Evolutionary conservation across 1,140 invertebrate species (phyloP).

Genomic region (Cotesia glomerata): DNA sequence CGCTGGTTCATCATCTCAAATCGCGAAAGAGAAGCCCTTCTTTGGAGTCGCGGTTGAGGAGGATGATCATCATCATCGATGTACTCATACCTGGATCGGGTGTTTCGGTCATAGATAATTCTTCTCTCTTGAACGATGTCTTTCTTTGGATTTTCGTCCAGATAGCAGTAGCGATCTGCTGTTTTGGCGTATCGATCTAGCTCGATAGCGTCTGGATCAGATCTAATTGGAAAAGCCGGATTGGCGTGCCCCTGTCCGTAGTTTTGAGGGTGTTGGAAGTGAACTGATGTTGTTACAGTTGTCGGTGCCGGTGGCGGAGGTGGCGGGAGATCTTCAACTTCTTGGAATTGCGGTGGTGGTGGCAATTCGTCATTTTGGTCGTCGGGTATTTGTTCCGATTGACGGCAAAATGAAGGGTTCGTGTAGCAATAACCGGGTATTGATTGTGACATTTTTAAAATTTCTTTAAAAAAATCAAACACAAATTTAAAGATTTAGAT

Average conservation of each 20-base stretch:
- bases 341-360: slow-evolving; percentile 53
- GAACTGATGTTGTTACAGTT: slow-evolving; percentile 8
- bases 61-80: slow-evolving; percentile 47
- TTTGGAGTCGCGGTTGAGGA: not conserved
- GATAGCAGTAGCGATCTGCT: slow-evolving; percentile 51
- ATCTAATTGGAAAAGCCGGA: slow-evolving; percentile 46
- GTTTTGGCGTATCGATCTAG: slow-evolving; percentile 6
- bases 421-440: slow-evolving; percentile 68
- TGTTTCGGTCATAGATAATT: slow-evolving; percentile 26
- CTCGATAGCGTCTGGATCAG: slow-evolving; percentile 30
- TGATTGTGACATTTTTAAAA: slow-evolving; percentile 39
- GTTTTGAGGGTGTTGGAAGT: slow-evolving; percentile 8
- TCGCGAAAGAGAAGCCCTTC: slow-evolving; percentile 22
- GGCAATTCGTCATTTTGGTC: slow-evolving; percentile 41
- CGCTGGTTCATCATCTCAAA: slow-evolving; percentile 19
- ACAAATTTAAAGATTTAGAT: not conserved
- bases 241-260: slow-evolving; percentile 48
- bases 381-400: slow-evolving; percentile 68
- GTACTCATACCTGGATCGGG: slow-evolving; percentile 52
- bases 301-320: slow-evolving; percentile 44
- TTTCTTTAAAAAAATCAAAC: not conserved
- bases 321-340: slow-evolving; percentile 50
- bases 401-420: slow-evolving; percentile 78
- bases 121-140: slow-evolving; percentile 2
- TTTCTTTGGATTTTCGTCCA: slow-evolving; percentile 36